phyloP scores from a whole-genome alignment of 2,113 vertebrate genomes.

The Forbesichthys papilliferus region DNA sequence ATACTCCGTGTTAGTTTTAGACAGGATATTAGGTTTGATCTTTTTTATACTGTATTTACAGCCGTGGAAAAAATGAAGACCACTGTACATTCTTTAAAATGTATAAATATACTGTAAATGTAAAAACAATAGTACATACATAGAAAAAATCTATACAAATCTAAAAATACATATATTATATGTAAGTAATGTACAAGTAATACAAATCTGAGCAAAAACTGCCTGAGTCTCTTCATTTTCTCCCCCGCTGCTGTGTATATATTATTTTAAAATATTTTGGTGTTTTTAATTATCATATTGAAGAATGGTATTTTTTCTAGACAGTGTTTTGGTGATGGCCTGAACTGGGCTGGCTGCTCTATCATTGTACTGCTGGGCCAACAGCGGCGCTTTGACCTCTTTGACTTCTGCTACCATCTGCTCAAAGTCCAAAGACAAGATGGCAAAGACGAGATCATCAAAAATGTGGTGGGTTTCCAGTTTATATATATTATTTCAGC shows the following conservation, averaged over 20 bases:
- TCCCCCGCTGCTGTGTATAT: no score
- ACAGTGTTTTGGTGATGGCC: constrained; percentile 96
- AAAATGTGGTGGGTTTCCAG: constrained; percentile 88
- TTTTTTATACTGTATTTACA: no score
- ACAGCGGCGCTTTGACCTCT: constrained; percentile 96
- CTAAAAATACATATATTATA: no score
- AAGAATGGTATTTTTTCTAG: constrained; percentile 57
- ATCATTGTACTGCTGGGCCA: constrained; percentile 96
- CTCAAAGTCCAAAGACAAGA: constrained; percentile 98
- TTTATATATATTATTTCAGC: not conserved
- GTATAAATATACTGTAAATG: no score
- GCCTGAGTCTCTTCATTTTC: no score
- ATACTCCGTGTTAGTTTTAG: not conserved
- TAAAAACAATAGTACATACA: no score
- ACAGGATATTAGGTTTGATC: no score
- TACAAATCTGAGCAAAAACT: no score
- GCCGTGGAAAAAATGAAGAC: no score
- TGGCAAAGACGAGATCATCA: constrained; percentile 98
- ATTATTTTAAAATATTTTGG: not conserved
- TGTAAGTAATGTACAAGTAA: no score
- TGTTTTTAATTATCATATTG: not conserved
- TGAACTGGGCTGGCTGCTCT: constrained; percentile 98
- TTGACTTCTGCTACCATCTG: constrained; percentile 98
- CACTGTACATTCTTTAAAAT: no score
- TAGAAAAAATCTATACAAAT: no score